phyloP scores from a whole-genome alignment of 1,140 invertebrate species.

The Periplaneta americana region DNA sequence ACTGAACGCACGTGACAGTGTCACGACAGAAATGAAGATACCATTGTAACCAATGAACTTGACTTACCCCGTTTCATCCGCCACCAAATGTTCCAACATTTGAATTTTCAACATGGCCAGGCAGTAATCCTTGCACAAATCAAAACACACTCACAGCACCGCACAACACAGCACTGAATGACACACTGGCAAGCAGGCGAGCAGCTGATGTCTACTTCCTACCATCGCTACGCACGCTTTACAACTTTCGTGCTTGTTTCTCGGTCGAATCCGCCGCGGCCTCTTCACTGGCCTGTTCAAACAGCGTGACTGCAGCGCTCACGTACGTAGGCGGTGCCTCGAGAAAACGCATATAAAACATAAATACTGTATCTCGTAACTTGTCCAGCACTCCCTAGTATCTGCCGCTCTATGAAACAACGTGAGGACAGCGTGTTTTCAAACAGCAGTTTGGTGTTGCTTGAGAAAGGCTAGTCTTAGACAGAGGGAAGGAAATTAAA shows the following conservation, averaged over 20 bases:
- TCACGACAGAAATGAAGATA: too few species aligned
- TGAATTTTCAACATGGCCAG: conserved; percentile 20
- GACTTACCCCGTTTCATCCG: conserved; percentile 15
- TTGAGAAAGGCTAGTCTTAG: too few species aligned
- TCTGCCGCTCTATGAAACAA: neutral
- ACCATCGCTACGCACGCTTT: neutral
- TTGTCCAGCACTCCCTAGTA: neutral
- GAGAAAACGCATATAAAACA: neutral
- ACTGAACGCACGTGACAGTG: too few species aligned
- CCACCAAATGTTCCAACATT: conserved; percentile 21
- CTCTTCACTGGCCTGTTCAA: neutral
- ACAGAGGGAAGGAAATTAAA: too few species aligned
- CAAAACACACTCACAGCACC: neutral
- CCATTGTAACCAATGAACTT: neutral
- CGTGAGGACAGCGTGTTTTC: too few species aligned
- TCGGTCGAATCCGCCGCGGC: too few species aligned
- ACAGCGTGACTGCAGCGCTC: neutral
- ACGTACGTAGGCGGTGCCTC: neutral
- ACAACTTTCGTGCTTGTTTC: too few species aligned
- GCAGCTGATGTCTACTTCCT: neutral
- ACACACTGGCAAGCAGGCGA: neutral
- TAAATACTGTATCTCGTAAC: neutral
- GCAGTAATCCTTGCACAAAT: neutral
- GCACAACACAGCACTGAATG: neutral
- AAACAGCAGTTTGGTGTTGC: too few species aligned